These are phyloP conservation scores for Phortica okadai DNA, from an alignment of 2,888 invertebrate genomes.

Conservation along the genomic window DNA sequence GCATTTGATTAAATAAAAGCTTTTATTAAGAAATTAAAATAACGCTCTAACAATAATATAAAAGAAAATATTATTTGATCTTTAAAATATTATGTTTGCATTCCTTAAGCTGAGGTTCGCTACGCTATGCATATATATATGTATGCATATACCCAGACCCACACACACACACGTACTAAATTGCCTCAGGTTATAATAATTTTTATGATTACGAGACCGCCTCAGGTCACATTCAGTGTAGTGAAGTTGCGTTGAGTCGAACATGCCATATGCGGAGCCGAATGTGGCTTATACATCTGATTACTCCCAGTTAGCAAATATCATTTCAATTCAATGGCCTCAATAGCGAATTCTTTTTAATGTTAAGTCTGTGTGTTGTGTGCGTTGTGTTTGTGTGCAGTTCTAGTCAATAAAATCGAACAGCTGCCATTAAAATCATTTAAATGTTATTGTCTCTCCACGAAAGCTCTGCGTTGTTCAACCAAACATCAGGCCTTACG, in stretches of 20 bases:
- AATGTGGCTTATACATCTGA: constrained; percentile 49
- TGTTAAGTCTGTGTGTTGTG: background rate
- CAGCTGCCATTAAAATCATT: constrained; percentile 71
- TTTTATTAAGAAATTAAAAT: no score
- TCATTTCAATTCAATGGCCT: constrained; percentile 47
- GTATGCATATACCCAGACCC: background rate
- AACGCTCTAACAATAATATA: no score
- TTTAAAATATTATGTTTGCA: background rate
- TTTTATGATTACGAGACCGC: constrained; percentile 7
- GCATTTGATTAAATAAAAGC: no score
- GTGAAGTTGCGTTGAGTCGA: background rate
- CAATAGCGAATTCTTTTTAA: constrained; percentile 16
- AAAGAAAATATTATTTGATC: no score
- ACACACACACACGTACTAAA: background rate
- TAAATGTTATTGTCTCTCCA: constrained; percentile 65
- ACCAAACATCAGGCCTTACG: background rate
- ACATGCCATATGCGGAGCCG: constrained; percentile 3
- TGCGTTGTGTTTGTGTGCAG: constrained; percentile 15
- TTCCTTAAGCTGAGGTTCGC: background rate
- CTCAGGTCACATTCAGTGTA: background rate
- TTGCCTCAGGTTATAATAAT: constrained; percentile 7
- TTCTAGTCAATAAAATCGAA: constrained; percentile 68
- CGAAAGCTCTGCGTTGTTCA: background rate
- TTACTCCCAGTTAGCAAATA: constrained; percentile 69
- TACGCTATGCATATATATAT: background rate